These are phyloP conservation scores for Rhinopithecus roxellana DNA, from an alignment of 2,113 vertebrate genomes.

Conservation along the genomic window DNA sequence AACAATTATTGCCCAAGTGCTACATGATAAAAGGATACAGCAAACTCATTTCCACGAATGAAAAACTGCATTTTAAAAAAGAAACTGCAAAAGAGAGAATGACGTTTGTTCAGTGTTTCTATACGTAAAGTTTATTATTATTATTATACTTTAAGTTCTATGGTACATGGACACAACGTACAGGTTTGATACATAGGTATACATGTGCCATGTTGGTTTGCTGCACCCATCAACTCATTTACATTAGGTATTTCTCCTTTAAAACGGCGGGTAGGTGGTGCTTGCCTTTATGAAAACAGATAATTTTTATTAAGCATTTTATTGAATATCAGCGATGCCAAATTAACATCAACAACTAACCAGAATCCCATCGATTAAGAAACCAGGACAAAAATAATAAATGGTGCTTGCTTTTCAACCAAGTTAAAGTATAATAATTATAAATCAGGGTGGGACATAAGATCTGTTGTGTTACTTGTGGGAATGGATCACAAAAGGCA, in stretches of 20 bases:
- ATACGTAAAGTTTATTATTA: neutral
- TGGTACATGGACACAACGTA: too few species aligned
- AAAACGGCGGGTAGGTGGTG: neutral
- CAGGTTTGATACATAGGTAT: too few species aligned
- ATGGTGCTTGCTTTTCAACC: neutral
- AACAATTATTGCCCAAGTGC: neutral
- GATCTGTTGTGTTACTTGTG: neutral
- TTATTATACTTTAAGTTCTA: too few species aligned
- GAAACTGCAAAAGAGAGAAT: neutral
- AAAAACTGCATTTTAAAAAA: slow-evolving; percentile 33
- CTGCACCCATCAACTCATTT: too few species aligned
- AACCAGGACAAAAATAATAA: neutral
- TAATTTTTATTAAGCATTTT: slow-evolving; percentile 11
- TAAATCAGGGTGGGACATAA: neutral
- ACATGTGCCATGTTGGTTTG: too few species aligned
- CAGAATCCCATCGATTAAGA: neutral
- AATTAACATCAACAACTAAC: neutral
- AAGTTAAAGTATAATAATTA: neutral
- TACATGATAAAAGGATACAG: neutral
- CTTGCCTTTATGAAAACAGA: neutral
- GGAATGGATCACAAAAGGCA: neutral
- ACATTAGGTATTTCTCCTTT: neutral
- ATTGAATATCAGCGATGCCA: neutral
- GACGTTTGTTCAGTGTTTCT: neutral
- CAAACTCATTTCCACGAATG: neutral